A percentile compares a stretch with the other conserved stretches of the same genome.
These are phyloP conservation scores for Coracias cyanogaster DNA, from an alignment of 2,797 vertebrate species.

Conservation along the genomic window DNA sequence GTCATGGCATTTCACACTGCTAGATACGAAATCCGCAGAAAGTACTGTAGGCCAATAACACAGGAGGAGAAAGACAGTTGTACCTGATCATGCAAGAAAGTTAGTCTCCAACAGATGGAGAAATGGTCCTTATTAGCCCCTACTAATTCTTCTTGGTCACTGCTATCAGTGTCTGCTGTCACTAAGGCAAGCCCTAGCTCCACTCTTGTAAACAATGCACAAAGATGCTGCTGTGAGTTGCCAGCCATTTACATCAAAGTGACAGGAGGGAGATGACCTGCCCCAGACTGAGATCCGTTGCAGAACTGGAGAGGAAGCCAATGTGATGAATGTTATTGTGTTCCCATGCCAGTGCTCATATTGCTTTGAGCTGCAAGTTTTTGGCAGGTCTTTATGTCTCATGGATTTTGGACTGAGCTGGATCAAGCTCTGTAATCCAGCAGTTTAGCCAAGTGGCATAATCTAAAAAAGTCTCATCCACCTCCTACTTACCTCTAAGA, in stretches of 20 bases:
- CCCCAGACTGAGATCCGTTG: not conserved
- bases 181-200: not conserved
- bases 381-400: not conserved
- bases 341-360: not conserved
- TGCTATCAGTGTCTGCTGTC: not conserved
- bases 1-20: not conserved
- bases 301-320: not conserved
- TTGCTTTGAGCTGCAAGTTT: not conserved
- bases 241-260: not conserved
- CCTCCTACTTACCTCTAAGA: not conserved
- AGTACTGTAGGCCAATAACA: not conserved
- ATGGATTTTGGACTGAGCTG: not conserved
- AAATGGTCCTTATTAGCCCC: not conserved
- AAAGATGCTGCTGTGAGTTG: not conserved
- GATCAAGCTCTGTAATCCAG: not conserved
- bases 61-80: not conserved
- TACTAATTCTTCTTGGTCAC: not conserved
- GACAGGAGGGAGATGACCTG: not conserved
- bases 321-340: not conserved
- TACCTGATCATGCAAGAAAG: not conserved
- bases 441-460: not conserved
- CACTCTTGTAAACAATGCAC: not conserved
- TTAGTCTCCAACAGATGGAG: not conserved
- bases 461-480: not conserved
- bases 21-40: accelerated